phyloP scores from a whole-genome alignment of 2,888 invertebrate genomes.

The Clunio marinus region DNA sequence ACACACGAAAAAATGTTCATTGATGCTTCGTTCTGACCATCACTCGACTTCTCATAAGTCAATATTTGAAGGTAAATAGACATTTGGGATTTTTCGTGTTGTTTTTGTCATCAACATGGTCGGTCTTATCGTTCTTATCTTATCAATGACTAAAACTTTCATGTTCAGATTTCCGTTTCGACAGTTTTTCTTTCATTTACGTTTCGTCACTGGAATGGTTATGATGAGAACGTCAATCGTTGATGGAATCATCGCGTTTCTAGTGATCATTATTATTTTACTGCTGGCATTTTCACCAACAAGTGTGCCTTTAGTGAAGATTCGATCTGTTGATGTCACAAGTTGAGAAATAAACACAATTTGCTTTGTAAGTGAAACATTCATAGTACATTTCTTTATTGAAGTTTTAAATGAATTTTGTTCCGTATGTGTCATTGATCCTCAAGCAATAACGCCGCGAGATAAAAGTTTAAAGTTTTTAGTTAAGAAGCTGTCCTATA shows the following conservation, averaged over 20 bases:
- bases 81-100: too few relatives aligned
- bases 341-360: neutral
- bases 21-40: too few relatives aligned
- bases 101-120: too few relatives aligned
- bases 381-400: slow-evolving; percentile 24
- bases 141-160: neutral
- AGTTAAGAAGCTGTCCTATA: too few relatives aligned
- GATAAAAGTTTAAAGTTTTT: too few relatives aligned
- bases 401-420: too few relatives aligned
- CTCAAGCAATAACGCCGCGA: too few relatives aligned
- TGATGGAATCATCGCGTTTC: slow-evolving; percentile 11
- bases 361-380: slow-evolving; percentile 20
- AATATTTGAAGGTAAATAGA: too few relatives aligned
- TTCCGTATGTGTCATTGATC: too few relatives aligned
- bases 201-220: neutral
- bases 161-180: neutral
- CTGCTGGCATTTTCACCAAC: slow-evolving; percentile 28
- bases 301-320: neutral
- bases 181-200: neutral
- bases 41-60: too few relatives aligned
- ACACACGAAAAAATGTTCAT: too few relatives aligned
- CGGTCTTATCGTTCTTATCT: neutral
- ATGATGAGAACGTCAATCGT: slow-evolving; percentile 5
- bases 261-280: slow-evolving; percentile 18
- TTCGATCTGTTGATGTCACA: neutral